A percentile compares a stretch with the other conserved stretches of the same genome.
These are phyloP conservation scores for Zaprionus tsacasi DNA, from an alignment of 1,140 invertebrate genomes.

Conservation along the genomic window DNA sequence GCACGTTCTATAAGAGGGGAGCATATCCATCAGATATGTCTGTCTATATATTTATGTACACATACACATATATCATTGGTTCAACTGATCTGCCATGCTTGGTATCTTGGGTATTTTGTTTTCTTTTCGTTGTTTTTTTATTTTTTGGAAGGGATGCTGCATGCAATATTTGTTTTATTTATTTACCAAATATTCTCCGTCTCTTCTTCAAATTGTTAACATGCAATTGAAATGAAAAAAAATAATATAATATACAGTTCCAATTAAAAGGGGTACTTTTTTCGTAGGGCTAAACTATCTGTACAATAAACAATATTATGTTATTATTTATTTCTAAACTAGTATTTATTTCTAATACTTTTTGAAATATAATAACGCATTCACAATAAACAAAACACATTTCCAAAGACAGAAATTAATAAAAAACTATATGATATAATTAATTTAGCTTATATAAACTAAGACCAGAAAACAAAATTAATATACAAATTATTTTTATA, in stretches of 20 bases:
- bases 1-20: slow-evolving; percentile 69
- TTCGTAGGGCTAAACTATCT: not conserved
- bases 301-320: too few relatives aligned
- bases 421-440: too few relatives aligned
- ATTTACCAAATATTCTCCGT: slow-evolving; percentile 77
- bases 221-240: slow-evolving; percentile 61
- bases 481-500: too few relatives aligned
- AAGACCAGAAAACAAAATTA: too few relatives aligned
- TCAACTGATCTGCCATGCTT: slow-evolving; percentile 60
- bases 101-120: slow-evolving; percentile 28
- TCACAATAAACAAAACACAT: too few relatives aligned
- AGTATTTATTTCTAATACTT: too few relatives aligned
- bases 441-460: too few relatives aligned
- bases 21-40: slow-evolving; percentile 38
- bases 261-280: slow-evolving; percentile 1
- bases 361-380: too few relatives aligned
- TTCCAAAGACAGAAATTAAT: too few relatives aligned
- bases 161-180: slow-evolving; percentile 52
- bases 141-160: slow-evolving; percentile 34
- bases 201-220: slow-evolving; percentile 69
- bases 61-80: slow-evolving; percentile 26
- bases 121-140: slow-evolving; percentile 2
- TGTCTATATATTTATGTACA: slow-evolving; percentile 22
- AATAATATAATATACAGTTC: slow-evolving; percentile 23
- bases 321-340: too few relatives aligned